A percentile compares a stretch with the other conserved stretches of the same genome.
Evolutionary conservation across 2,888 invertebrate genomes (phyloP).

Genomic region (Acronicta alni): DNA sequence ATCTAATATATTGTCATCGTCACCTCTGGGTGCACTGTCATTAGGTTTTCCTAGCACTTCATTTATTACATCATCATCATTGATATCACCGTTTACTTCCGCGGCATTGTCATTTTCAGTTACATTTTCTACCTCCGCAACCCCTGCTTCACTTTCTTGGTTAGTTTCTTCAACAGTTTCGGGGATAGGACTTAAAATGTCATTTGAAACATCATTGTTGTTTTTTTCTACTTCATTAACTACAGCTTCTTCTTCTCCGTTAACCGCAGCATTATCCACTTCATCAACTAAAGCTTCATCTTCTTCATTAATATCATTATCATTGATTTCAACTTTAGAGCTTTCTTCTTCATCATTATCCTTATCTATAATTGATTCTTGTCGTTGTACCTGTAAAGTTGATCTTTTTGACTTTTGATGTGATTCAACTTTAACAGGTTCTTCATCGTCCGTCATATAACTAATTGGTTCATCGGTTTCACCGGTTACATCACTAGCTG

Average conservation of each 20-base stretch:
- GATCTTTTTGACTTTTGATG: slow-evolving; percentile 23
- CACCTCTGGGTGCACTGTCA: slow-evolving; percentile 52
- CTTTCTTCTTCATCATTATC: slow-evolving; percentile 4
- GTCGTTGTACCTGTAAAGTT: slow-evolving; percentile 32
- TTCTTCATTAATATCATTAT: not conserved
- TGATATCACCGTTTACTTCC: slow-evolving; percentile 38
- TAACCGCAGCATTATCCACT: not conserved
- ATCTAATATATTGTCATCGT: slow-evolving; percentile 66
- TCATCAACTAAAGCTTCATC: not conserved
- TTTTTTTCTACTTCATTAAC: slow-evolving; percentile 25
- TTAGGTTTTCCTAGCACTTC: slow-evolving; percentile 51
- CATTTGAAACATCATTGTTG: slow-evolving; percentile 32
- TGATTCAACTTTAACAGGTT: slow-evolving; percentile 11
- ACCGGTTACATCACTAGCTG: slow-evolving; percentile 18
- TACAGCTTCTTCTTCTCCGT: slow-evolving; percentile 10
- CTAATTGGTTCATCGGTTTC: slow-evolving; percentile 34
- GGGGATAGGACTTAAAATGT: slow-evolving; percentile 24
- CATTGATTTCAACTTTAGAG: not conserved
- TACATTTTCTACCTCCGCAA: not conserved
- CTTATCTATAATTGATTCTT: slow-evolving; percentile 38
- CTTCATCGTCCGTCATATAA: slow-evolving; percentile 24
- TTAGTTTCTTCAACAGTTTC: slow-evolving; percentile 28
- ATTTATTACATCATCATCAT: slow-evolving; percentile 56
- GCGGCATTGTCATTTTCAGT: slow-evolving; percentile 4
- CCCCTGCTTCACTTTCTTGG: slow-evolving; percentile 28